Evolutionary conservation across 2,888 invertebrate genomes (phyloP), one percentile per base, ranked within the genome.

Genomic region (Tethea ocularis): DNA sequence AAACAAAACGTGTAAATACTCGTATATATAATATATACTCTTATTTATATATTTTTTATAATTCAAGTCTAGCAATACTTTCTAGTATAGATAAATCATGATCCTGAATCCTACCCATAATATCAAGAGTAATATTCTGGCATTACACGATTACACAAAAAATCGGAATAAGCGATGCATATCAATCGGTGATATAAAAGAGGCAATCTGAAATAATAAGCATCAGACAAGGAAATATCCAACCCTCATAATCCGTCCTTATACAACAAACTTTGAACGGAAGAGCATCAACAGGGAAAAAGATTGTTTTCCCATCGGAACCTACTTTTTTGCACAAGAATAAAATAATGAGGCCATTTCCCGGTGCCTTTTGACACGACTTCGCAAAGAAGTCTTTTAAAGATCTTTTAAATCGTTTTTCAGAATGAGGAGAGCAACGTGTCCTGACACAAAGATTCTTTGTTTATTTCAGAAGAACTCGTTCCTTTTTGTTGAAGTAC

Each of bases 321-420:
- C 55, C 57, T 51, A 22, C 52, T 60, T 68, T 71, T 59, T 57
- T 69, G 66, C 71, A 71, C 61, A 59, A 60, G 60, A 61, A 61
- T 71, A 57, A 64, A 64, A 68, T 69, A 71, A 69, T 71, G 69
- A 68, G 58, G 71, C 62, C 61, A 71, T 71, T 69, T 68, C 66
- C 62, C 57, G 58, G 41, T 60, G 54, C 57, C 60, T 69, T 71
- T 62, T 64, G 59, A 68, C 65, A 57, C 62, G 62, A 52, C 58
- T 56, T n/a, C 52, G 36, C 51, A 68, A 62, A 59, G 46, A 46
- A 46, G 46, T 46, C 46, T 20, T 46, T 46, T 46, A 46, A 46
- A 46, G 46, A 46, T 46, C 46, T 46, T 46, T 46, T 46, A 46
- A 46, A 46, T 46, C 20, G 46, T 46, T 46, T 33, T 46, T 46